Evolutionary conservation across 2,888 invertebrate genomes (phyloP), one percentile per base, ranked within the genome.

Genomic region (Acronicta aceris): DNA sequence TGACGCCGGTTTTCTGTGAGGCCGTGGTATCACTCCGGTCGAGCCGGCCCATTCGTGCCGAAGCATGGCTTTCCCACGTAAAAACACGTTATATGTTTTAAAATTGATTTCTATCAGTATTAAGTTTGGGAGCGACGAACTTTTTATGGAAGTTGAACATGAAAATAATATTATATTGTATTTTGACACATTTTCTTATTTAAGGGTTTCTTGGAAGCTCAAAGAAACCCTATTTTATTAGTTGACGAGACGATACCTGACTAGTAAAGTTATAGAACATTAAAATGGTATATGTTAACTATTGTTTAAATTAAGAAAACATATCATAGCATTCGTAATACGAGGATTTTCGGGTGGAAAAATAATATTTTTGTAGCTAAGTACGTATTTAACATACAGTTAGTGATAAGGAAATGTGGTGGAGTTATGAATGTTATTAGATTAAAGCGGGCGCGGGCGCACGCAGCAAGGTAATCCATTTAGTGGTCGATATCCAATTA

Each of bases 401-500:
- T 42, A 46, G 43, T 8, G 27, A 45, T 51, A 42, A 64, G 62
- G 61, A 77, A 77, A 79, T 68, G 54, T 59, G n/a, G 67, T 48
- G 50, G 41, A 71, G 53, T 63, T 76, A 58, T 66, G 62, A 47
- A 30, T 71, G 67, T 84, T 86, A 90, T 90, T 88, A 86, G 89
- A 90, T 91, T 90, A 91, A 74, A 74, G 72, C 41, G 66, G 68
- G 71, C 64, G 75, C 76, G 74, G 49, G 74, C 80, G 86, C 85
- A 84, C 81, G 82, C 82, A 84, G 79, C 78, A 81, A 84, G 65
- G 75, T 86, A 88, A 91, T 91, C 89, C 85, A 73, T 79, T 88
- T 88, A 80, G 76, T 76, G 75, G 78, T 81, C 62, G 68, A 67
- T 74, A 92, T 91, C 92, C 90, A 90, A 92, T 92, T 91, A 91